These are phyloP conservation scores for Campoplex capitator DNA, from an alignment of 2,888 invertebrate genomes.

Conservation along the genomic window DNA sequence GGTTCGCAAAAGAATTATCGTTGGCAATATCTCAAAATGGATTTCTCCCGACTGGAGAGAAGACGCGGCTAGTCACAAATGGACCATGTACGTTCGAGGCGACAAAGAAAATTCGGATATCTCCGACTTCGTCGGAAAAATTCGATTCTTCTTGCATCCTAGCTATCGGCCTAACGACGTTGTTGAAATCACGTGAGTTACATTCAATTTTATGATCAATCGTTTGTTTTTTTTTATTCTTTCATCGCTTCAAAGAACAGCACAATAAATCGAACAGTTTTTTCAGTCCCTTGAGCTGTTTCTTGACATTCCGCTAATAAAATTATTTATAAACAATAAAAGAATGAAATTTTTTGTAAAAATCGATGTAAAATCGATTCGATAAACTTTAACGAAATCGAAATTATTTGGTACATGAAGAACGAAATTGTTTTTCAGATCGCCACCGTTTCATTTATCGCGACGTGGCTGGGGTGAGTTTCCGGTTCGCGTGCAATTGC, in stretches of 20 bases:
- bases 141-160: constrained; percentile 92
- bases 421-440: constrained; percentile 84
- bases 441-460: constrained; percentile 93
- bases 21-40: constrained; percentile 94
- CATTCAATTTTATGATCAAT: background rate
- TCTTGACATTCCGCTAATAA: no score
- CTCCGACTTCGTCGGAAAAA: constrained; percentile 89
- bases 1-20: constrained; percentile 82
- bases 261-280: no score
- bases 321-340: no score
- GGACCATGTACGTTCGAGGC: constrained; percentile 95
- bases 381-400: no score
- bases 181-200: constrained; percentile 90
- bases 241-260: background rate
- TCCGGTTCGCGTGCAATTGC: constrained; percentile 92
- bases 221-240: background rate
- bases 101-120: constrained; percentile 87
- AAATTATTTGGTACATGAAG: no score
- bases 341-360: no score
- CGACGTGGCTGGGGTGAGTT: constrained; percentile 97
- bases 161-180: constrained; percentile 95
- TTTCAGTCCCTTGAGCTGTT: no score
- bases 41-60: constrained; percentile 89
- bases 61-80: constrained; percentile 93
- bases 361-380: no score